Evolutionary conservation across 1,140 invertebrate genomes (phyloP).

Genomic region (Sesamia nonagrioides): DNA sequence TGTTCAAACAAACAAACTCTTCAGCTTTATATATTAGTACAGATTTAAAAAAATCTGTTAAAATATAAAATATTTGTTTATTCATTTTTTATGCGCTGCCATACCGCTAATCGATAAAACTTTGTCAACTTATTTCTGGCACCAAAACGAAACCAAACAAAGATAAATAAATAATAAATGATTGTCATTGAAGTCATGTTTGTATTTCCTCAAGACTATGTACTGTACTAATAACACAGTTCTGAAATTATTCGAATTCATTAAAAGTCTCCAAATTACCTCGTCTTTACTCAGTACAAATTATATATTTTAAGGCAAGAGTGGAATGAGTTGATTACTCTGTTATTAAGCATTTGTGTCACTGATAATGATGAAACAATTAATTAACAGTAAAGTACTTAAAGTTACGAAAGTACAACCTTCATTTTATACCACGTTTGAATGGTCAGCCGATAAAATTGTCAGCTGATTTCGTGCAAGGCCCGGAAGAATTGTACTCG

Average conservation of each 20-base stretch:
- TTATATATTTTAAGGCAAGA: neutral
- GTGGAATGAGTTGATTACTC: neutral
- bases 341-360: constrained; percentile 24
- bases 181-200: neutral
- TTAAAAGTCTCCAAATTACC: neutral
- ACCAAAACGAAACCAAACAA: neutral
- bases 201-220: neutral
- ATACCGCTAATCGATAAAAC: too few relatives aligned
- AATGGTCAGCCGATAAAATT: too few relatives aligned
- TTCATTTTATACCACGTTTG: neutral
- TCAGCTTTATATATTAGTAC: too few relatives aligned
- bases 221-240: too few relatives aligned
- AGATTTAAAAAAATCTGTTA: too few relatives aligned
- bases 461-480: too few relatives aligned
- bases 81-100: neutral
- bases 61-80: too few relatives aligned
- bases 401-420: neutral
- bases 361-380: constrained; percentile 12
- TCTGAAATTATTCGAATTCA: too few relatives aligned
- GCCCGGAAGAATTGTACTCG: too few relatives aligned
- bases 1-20: too few relatives aligned
- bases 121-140: too few relatives aligned
- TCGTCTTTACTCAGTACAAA: neutral
- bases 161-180: neutral
- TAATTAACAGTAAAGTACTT: neutral